A percentile compares a stretch with the other conserved stretches of the same genome.
Conservation (phyloP, 2,888 invertebrate genomes). For the Creontiades dilutus region DNA sequence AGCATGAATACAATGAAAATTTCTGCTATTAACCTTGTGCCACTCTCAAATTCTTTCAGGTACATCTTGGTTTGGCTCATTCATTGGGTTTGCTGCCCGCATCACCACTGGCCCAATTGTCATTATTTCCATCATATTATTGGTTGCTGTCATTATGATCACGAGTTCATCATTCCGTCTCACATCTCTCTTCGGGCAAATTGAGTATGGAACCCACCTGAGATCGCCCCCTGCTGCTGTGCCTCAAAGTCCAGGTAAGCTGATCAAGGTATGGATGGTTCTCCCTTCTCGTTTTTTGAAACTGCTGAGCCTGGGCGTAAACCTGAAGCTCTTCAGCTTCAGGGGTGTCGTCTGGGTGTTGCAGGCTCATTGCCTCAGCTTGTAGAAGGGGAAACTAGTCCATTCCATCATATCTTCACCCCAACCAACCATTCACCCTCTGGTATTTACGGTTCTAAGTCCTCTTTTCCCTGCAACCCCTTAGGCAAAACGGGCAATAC, state of each 20-base stretch:
- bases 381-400: too few species aligned
- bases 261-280: background rate
- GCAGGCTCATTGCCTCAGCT: too few species aligned
- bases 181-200: background rate
- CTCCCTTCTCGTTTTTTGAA: background rate
- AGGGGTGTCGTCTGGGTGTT: too few species aligned
- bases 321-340: background rate
- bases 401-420: too few species aligned
- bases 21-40: too few species aligned
- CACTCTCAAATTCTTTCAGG: background rate
- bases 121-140: background rate
- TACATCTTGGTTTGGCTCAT: conserved; percentile 16
- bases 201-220: background rate
- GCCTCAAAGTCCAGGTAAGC: background rate
- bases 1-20: too few species aligned
- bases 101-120: background rate
- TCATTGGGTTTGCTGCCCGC: background rate
- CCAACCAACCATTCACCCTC: too few species aligned
- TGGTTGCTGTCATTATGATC: background rate
- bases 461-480: too few species aligned
- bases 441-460: too few species aligned
- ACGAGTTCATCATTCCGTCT: conserved; percentile 29
- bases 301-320: background rate
- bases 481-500: too few species aligned
- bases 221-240: background rate